phyloP scores from a whole-genome alignment of 1,140 invertebrate genomes.

The Battus philenor region DNA sequence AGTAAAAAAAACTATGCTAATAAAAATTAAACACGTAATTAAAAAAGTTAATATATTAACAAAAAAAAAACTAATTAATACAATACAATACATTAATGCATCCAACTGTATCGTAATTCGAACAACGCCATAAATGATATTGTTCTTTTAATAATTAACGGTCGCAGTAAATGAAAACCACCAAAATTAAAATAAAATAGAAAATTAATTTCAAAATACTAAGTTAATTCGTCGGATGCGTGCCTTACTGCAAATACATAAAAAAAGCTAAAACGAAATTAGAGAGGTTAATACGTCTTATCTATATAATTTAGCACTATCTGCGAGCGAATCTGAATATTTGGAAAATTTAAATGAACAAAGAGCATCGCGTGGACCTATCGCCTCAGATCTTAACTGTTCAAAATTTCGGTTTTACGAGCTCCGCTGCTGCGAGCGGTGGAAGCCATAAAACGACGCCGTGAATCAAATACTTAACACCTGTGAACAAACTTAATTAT shows the following conservation, averaged over 20 bases:
- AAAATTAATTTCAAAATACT: neutral
- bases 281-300: constrained; percentile 6
- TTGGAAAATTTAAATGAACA: constrained; percentile 6
- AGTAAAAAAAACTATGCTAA: too few relatives aligned
- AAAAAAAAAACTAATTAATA: too few relatives aligned
- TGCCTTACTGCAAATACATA: neutral
- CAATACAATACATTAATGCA: too few relatives aligned
- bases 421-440: neutral
- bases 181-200: neutral
- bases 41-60: too few relatives aligned
- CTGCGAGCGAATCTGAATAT: constrained; percentile 8
- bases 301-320: constrained; percentile 15
- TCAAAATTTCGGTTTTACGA: constrained; percentile 14
- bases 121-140: too few relatives aligned
- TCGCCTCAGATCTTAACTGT: constrained; percentile 10
- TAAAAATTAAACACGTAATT: too few relatives aligned
- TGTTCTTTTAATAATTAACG: too few relatives aligned
- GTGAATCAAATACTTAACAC: constrained; percentile 13
- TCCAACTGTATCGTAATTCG: too few relatives aligned
- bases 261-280: neutral
- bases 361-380: constrained; percentile 1
- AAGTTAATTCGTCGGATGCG: neutral
- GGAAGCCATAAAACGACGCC: constrained; percentile 9
- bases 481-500: constrained; percentile 6
- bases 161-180: too few relatives aligned